A percentile compares a stretch with the other conserved stretches of the same genome.
Evolutionary conservation across 1,140 invertebrate species (phyloP).

Genomic region (Periplaneta americana): DNA sequence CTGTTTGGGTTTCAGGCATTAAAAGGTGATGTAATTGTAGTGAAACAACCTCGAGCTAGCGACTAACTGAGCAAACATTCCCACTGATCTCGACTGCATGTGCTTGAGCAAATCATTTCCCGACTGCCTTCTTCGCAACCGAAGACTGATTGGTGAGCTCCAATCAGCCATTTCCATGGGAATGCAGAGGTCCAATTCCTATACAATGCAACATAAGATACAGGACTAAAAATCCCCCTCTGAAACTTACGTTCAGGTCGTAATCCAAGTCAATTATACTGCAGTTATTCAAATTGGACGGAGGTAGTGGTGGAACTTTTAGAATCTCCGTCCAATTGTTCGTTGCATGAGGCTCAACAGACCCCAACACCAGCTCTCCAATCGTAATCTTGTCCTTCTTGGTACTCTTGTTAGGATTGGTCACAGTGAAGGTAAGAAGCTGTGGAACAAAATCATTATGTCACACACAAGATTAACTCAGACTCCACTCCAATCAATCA

Average conservation of each 20-base stretch:
- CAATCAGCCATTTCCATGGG: neutral
- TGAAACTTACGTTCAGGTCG: constrained; percentile 17
- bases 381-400: constrained; percentile 11
- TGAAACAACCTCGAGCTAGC: neutral
- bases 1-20: too few species aligned
- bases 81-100: neutral
- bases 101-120: neutral
- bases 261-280: constrained; percentile 25
- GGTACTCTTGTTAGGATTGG: neutral
- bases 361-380: neutral
- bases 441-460: neutral
- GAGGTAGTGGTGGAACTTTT: constrained; percentile 24
- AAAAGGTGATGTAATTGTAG: too few species aligned
- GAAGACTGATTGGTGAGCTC: neutral
- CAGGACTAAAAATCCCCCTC: too few species aligned
- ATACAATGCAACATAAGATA: neutral
- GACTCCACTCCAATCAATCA: neutral
- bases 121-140: too few species aligned
- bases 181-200: neutral
- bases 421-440: neutral
- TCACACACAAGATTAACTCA: neutral
- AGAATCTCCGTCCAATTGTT: constrained; percentile 6
- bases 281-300: constrained; percentile 25
- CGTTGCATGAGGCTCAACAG: neutral
- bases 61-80: neutral